These are phyloP conservation scores for Eudemis profundana DNA, from an alignment of 2,888 invertebrate genomes.

Conservation along the genomic window DNA sequence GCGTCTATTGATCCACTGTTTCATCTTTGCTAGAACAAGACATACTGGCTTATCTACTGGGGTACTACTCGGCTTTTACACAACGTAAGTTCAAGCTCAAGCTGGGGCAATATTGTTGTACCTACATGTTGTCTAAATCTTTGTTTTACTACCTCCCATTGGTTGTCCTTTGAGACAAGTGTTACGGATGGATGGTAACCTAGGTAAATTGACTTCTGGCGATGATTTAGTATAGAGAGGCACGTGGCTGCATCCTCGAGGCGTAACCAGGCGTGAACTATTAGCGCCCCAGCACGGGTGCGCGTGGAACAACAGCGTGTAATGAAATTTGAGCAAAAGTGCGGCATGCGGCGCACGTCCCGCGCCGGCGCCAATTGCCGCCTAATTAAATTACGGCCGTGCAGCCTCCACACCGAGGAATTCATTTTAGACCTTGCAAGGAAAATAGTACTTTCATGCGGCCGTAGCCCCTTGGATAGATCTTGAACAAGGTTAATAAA, in stretches of 20 bases:
- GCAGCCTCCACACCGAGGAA: conserved; percentile 61
- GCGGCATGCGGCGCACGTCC: conserved; percentile 77
- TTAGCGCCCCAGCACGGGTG: conserved; percentile 46
- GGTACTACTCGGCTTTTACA: no score
- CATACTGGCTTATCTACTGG: no score
- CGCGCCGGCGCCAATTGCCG: conserved; percentile 69
- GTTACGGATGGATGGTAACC: no score
- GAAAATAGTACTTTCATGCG: conserved; percentile 6
- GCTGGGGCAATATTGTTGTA: no score
- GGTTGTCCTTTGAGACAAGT: no score
- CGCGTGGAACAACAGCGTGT: conserved; percentile 66
- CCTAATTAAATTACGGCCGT: conserved; percentile 77
- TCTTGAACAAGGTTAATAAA: background rate
- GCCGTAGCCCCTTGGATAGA: background rate
- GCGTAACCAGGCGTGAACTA: conserved; percentile 31
- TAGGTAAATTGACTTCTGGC: no score
- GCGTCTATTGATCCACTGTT: background rate
- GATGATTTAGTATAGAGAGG: no score
- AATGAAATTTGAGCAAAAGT: conserved; percentile 72
- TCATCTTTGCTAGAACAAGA: no score
- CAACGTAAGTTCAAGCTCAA: no score
- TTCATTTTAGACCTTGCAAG: conserved; percentile 52
- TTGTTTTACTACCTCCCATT: no score
- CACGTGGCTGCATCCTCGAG: background rate
- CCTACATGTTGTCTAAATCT: no score